Conservation (phyloP, 2,797 vertebrate species). For the Syndactyla subalaris region DNA sequence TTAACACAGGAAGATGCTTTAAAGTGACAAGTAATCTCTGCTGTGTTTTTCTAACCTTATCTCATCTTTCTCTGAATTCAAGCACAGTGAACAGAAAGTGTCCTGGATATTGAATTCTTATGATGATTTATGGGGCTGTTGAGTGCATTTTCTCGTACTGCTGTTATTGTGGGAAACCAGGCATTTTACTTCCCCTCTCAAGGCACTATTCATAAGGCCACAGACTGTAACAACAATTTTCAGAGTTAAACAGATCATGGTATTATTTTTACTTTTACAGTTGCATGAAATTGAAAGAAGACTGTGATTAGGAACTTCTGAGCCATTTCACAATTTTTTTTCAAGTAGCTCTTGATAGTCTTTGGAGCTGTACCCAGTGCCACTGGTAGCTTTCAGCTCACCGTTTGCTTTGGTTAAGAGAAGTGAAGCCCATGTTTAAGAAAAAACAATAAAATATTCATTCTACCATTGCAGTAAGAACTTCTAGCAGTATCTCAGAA, state of each 20-base stretch:
- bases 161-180: neutral
- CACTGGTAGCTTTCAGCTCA: neutral
- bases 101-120: slow-evolving; percentile 45
- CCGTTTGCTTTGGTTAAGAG: neutral
- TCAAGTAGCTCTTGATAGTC: neutral
- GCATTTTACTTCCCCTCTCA: neutral
- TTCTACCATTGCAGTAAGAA: neutral
- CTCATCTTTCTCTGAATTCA: slow-evolving; percentile 13
- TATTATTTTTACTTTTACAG: slow-evolving; percentile 44
- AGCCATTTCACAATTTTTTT: neutral
- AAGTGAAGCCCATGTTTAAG: neutral
- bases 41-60: slow-evolving; percentile 56
- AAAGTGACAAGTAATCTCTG: slow-evolving; percentile 46
- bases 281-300: slow-evolving; percentile 15
- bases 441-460: neutral
- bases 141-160: neutral
- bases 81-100: neutral
- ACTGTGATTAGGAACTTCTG: neutral
- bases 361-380: neutral
- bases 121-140: slow-evolving; percentile 24
- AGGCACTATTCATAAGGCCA: neutral
- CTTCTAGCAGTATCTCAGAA: neutral
- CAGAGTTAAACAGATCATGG: neutral
- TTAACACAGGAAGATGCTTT: slow-evolving; percentile 4
- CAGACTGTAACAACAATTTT: slow-evolving; percentile 1